Base-by-base conservation (phyloP, 2,113 vertebrate genomes). In the Malurus cyaneus region DNA sequence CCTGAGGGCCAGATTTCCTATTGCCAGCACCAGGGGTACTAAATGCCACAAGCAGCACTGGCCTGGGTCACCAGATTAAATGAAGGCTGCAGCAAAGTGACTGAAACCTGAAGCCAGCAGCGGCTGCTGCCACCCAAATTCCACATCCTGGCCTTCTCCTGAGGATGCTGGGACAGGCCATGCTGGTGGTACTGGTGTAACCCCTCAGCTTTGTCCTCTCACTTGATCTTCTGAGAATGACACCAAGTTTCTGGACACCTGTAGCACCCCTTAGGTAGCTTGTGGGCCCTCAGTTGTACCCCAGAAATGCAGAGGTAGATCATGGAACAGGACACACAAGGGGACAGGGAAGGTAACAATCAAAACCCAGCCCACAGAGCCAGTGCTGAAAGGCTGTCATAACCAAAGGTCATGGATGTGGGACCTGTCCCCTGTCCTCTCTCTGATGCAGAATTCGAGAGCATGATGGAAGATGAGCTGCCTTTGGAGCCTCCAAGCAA, bases 401-500 rank as follows among this genome's bases (percentile, higher is more conserved):
- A 74, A 44, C 19, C 53, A 79, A 39, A 49, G 73, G 31, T 17
- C n/a, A 50, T 3, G 14, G 44, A 24, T 34, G 23, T 31, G 5
- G 39, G 25, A 28, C 59, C 25, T 78, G 44, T 72, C 11, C 26
- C 28, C 36, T 77, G 32, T 95, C 59, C 53, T 92, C 61, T 50
- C 29, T 12, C 66, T 72, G 80, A 62, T n/a, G 47, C 78, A 98
- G 97, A 97, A 4, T 31, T 41, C 49, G 88, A 53, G 61, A 96
- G 93, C 88, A 90, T 86, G 86, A 26, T 83, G 10, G 91, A 97
- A 80, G 79, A 93, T 41, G 92, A 96, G 14, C 64, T 93, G 47
- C 41, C 80, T 62, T 73, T 93, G 72, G 54, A 93, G 60, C 66
- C 11, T 49, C 90, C 94, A 34, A 97, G 96, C 20, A 92, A 95